Evolutionary conservation across 1,140 invertebrate species (phyloP).

Genomic region (Megathymus violae): DNA sequence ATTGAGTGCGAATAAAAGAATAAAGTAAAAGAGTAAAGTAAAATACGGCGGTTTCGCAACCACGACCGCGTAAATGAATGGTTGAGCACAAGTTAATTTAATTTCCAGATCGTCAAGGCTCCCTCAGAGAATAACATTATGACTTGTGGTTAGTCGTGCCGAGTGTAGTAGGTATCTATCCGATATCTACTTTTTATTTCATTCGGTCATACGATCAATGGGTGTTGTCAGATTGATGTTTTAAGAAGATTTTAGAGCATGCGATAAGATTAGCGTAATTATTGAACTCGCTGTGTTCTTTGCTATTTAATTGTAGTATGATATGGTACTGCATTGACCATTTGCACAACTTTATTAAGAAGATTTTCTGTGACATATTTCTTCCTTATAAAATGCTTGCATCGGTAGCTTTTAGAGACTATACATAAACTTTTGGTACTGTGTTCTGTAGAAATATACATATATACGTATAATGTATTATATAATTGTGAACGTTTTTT

Average conservation of each 20-base stretch:
- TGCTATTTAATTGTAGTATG: not conserved
- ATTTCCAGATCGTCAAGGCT: constrained; percentile 11
- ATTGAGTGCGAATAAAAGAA: constrained; percentile 5
- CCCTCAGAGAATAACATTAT: not conserved
- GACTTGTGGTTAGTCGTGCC: too few relatives aligned
- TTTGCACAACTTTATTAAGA: not conserved
- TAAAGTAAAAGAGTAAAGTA: too few relatives aligned
- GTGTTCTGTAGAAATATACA: constrained; percentile 21
- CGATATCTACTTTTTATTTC: not conserved
- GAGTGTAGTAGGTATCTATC: not conserved
- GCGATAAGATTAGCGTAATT: not conserved
- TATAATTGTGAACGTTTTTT: constrained; percentile 14
- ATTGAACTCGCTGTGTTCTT: not conserved
- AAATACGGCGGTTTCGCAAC: too few relatives aligned
- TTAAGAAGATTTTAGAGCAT: not conserved
- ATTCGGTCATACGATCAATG: not conserved
- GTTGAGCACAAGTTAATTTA: constrained; percentile 8
- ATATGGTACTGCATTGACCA: too few relatives aligned
- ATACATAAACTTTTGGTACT: constrained; percentile 16
- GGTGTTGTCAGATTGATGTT: too few relatives aligned
- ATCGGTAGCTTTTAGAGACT: constrained; percentile 2
- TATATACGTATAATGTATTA: constrained; percentile 14
- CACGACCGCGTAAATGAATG: not conserved
- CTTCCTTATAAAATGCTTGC: not conserved
- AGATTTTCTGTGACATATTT: constrained; percentile 15